Percentiles rank a stretch among this genome's conserved stretches.
phyloP scores from a whole-genome alignment of 2,888 invertebrate genomes.

The Lacanobia wlatinum region DNA sequence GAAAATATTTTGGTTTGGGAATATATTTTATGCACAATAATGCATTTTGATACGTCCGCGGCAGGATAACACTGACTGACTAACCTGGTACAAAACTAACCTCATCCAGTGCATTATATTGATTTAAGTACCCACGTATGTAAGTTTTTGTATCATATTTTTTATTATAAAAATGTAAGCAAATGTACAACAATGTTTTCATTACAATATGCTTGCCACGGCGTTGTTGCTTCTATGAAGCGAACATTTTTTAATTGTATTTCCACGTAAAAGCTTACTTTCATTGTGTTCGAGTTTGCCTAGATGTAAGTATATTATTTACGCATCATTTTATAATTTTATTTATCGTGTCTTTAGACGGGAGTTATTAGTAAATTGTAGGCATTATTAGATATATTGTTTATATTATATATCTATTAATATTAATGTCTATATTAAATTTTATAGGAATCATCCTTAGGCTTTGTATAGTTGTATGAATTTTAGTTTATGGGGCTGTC shows the following conservation, averaged over 20 bases:
- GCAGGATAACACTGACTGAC: conserved; percentile 78
- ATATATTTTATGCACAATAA: conserved; percentile 84
- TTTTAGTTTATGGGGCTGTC: conserved; percentile 69
- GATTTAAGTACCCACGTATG: conserved; percentile 81
- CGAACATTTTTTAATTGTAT: conserved; percentile 65
- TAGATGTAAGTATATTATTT: conserved; percentile 70
- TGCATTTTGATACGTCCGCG: conserved; percentile 83
- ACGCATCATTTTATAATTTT: conserved; percentile 71
- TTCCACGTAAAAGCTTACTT: conserved; percentile 54
- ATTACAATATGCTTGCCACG: conserved; percentile 80
- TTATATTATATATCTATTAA: conserved; percentile 76
- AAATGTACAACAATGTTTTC: conserved; percentile 79
- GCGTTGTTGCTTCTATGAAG: conserved; percentile 87
- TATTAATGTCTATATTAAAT: conserved; percentile 74
- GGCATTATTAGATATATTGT: conserved; percentile 79
- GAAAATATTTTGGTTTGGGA: conserved; percentile 70
- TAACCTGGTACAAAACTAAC: conserved; percentile 86
- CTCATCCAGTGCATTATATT: conserved; percentile 87
- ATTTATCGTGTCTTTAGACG: conserved; percentile 77
- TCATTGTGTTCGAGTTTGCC: conserved; percentile 58
- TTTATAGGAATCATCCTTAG: conserved; percentile 74
- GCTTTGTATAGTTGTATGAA: conserved; percentile 78
- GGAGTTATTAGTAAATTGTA: conserved; percentile 80
- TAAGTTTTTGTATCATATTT: conserved; percentile 86
- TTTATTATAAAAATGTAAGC: conserved; percentile 76